Percentiles rank a stretch among this genome's conserved stretches.
Evolutionary conservation across 2,113 vertebrate species (phyloP).

Genomic region (Sapayoa aenigma): DNA sequence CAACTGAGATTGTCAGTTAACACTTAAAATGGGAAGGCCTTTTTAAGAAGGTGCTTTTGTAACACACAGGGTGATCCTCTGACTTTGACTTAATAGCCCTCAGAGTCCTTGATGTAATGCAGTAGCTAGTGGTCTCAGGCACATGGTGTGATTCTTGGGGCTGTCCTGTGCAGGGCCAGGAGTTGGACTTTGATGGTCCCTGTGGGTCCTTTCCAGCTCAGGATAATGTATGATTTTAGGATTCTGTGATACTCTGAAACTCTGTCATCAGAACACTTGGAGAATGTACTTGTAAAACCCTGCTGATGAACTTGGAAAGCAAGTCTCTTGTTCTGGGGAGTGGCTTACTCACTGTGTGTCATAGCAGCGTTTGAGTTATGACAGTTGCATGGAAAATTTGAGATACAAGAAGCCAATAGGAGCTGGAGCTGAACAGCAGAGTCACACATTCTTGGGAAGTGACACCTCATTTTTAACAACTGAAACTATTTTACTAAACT

Average conservation of each 20-base stretch:
- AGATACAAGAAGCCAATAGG: conserved; percentile 35
- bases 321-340: not conserved
- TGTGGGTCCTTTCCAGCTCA: not conserved
- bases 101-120: not conserved
- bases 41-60: not conserved
- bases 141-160: not conserved
- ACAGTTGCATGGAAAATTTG: conserved; percentile 48
- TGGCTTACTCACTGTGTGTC: not conserved
- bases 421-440: not conserved
- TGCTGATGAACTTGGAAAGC: not conserved
- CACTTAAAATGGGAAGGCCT: not conserved
- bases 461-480: conserved; percentile 33
- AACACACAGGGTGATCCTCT: not conserved
- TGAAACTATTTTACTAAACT: conserved; percentile 32
- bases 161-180: not conserved
- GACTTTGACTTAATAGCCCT: not conserved
- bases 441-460: conserved; percentile 53
- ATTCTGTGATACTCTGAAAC: not conserved
- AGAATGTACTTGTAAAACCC: not conserved
- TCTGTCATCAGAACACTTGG: not conserved
- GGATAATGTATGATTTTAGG: not conserved
- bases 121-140: no score
- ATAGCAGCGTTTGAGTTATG: not conserved
- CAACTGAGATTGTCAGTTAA: not conserved
- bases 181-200: not conserved